A percentile compares a stretch with the other conserved stretches of the same genome.
These are phyloP conservation scores for Setipinna tenuifilis DNA, from an alignment of 2,797 vertebrate species.

Conservation along the genomic window DNA sequence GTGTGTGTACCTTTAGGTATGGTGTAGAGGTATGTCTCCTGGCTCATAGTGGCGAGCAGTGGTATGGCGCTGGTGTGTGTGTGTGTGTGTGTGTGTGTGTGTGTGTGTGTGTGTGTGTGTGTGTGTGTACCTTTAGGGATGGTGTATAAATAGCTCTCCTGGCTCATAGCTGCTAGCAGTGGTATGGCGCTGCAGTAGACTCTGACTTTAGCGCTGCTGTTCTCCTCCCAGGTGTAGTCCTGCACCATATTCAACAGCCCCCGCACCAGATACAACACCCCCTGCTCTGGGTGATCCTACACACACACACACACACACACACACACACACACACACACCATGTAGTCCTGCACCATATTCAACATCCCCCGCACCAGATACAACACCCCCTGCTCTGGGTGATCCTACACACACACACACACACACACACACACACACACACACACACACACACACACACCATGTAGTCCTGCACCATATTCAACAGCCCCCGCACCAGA, in stretches of 20 bases:
- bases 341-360: slow-evolving; percentile 96
- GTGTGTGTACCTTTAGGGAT: slow-evolving; percentile 86
- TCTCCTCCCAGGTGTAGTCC: slow-evolving; percentile 97
- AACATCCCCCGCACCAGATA: slow-evolving; percentile 93
- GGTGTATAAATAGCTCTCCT: slow-evolving; percentile 89
- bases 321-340: slow-evolving; percentile 64
- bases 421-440: slow-evolving; percentile 82
- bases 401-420: slow-evolving; percentile 79
- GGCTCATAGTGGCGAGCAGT: background rate
- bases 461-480: slow-evolving; percentile 89
- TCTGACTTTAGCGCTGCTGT: slow-evolving; percentile 87
- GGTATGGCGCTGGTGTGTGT: background rate
- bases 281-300: slow-evolving; percentile 96
- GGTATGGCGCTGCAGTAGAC: slow-evolving; percentile 90
- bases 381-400: slow-evolving; percentile 93
- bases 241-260: slow-evolving; percentile 95
- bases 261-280: slow-evolving; percentile 91
- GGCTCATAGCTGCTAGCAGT: slow-evolving; percentile 90
- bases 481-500: slow-evolving; percentile 91
- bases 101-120: slow-evolving; percentile 35
- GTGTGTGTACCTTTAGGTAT: background rate
- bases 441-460: slow-evolving; percentile 66
- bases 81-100: background rate
- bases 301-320: slow-evolving; percentile 29
- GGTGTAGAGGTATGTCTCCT: background rate